Percentiles rank a stretch among this genome's conserved stretches.
These are phyloP conservation scores for Gymnopithys bicolor DNA, from an alignment of 2,797 vertebrate species.

Conservation along the genomic window DNA sequence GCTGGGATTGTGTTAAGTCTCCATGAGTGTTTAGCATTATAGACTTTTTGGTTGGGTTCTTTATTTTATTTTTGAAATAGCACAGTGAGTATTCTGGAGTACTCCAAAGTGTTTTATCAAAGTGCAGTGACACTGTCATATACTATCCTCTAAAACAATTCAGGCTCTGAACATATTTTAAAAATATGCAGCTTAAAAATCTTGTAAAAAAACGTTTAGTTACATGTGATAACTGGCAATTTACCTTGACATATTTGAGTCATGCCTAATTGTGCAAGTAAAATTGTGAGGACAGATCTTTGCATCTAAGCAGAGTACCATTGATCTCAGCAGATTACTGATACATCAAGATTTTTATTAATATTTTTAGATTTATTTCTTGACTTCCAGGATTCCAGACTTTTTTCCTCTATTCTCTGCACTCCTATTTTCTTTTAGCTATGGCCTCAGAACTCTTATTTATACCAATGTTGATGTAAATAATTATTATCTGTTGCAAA, in stretches of 20 bases:
- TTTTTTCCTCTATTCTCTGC: not conserved
- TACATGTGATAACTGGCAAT: not conserved
- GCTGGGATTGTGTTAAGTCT: not conserved
- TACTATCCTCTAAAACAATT: not conserved
- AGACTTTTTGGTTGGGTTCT: accelerated
- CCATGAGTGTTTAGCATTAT: not conserved
- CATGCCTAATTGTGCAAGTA: not conserved
- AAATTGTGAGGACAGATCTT: not conserved
- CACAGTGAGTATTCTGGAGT: not conserved
- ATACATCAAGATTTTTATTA: not conserved
- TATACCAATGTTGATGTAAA: not conserved
- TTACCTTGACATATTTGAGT: not conserved
- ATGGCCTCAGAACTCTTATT: not conserved
- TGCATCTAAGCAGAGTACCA: not conserved
- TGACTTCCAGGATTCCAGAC: not conserved
- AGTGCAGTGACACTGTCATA: not conserved
- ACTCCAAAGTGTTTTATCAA: not conserved
- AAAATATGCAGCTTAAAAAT: not conserved
- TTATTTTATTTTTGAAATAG: not conserved
- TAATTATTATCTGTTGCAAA: not conserved
- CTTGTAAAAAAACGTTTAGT: not conserved
- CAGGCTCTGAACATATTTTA: not conserved
- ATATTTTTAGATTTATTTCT: not conserved
- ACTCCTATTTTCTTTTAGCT: not conserved
- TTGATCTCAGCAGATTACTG: not conserved